Evolutionary conservation across 2,113 vertebrate species (phyloP).

Genomic region (Malurus cyaneus): DNA sequence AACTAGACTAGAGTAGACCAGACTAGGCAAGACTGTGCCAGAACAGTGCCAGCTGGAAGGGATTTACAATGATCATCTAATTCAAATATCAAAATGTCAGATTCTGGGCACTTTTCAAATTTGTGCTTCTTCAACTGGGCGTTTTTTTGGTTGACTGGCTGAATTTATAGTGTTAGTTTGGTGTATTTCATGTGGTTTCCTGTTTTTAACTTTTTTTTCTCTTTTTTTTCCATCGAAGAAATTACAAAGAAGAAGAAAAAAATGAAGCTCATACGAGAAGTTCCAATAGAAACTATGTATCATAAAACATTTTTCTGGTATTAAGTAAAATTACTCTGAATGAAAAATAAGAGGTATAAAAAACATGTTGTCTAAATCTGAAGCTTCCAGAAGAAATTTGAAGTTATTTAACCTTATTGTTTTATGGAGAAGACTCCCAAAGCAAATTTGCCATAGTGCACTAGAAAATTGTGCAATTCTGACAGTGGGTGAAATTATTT

Average conservation of each 20-base stretch:
- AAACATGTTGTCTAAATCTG: background rate
- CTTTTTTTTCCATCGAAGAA: background rate
- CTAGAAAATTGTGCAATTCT: background rate
- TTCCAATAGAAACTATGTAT: background rate
- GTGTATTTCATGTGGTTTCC: background rate
- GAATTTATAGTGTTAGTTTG: background rate
- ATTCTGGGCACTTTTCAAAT: background rate
- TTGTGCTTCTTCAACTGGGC: rapidly evolving
- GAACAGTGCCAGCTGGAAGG: background rate
- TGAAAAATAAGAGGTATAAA: background rate
- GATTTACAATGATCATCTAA: background rate
- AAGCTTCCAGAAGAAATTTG: background rate
- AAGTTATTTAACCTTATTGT: background rate
- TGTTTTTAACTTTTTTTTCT: too few relatives aligned
- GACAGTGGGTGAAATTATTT: background rate
- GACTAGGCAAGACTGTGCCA: background rate
- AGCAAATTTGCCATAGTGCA: background rate
- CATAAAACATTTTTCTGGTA: background rate
- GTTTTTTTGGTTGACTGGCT: rapidly evolving
- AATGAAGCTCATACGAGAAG: background rate
- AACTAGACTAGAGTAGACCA: background rate
- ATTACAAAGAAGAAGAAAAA: background rate
- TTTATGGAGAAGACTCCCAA: background rate
- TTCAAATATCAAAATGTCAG: background rate
- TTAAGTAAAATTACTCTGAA: background rate